Evolutionary conservation across 1,140 invertebrate species (phyloP), one percentile per base, ranked within the genome.

Genomic region (Platyscapa corneri): DNA sequence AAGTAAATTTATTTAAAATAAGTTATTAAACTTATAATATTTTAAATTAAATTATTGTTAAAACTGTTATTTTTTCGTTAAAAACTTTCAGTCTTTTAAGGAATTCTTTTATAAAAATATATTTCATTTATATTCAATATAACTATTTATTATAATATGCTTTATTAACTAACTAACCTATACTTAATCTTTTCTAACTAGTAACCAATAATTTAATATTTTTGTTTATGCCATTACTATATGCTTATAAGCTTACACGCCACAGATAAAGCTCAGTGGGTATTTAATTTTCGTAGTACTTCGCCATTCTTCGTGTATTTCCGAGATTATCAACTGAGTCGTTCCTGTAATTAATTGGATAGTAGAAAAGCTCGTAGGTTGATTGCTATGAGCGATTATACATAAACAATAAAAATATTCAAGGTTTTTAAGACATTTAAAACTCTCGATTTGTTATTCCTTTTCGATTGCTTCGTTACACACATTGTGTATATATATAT

Each of bases 341-440:
- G 27, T 27, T 14, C 5, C 18, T 23, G 32, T 37, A 16, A 70
- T 70, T 70, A 70, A 5, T 37, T 16, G 34, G 30, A 16, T 14
- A 37, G 20, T 70, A 37, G 32, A 70, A 70, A 70, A 67, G 34
- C 67, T 20, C 5, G 67, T 34, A 5, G 67, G 32, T 23, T 37
- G 34, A 70, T 70, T 70, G 32, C 37, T 18, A 7, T 37, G 14
- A 3, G 32, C 34, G 5, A 70, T 37, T 37, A 8, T 70, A 14
- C 20, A 70, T 37, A 70, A 70, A 70, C 67, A 70, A 70, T 67
- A 2, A 67, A 67, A 67, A 67, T 67, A 67, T 70, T 70, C 67
- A 39, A 70, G 67, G 67, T 16, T 30, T 27, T 75, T 32, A 70
- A 34, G 12, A 30, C 30, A 37, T 70, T 70, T 70, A 70, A 74